phyloP scores from a whole-genome alignment of 2,797 vertebrate genomes.

The Trachurus trachurus region DNA sequence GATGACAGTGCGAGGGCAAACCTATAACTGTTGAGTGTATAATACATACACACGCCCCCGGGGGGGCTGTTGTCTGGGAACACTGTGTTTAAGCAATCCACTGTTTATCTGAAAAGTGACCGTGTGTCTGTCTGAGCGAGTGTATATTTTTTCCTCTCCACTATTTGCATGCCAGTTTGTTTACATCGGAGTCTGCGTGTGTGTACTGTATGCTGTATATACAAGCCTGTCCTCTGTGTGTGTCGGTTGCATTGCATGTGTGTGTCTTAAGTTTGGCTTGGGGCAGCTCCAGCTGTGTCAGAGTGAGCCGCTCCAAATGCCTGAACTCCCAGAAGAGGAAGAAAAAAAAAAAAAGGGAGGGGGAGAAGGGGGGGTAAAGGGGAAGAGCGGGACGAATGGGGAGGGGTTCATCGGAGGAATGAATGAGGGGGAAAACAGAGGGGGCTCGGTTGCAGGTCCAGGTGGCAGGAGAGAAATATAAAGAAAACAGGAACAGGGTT shows the following conservation, averaged over 20 bases:
- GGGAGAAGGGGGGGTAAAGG: constrained; percentile 73
- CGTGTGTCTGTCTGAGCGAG: constrained; percentile 63
- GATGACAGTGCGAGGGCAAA: constrained; percentile 40
- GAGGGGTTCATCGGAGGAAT: constrained; percentile 47
- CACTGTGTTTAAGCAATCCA: constrained; percentile 64
- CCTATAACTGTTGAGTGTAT: constrained; percentile 60
- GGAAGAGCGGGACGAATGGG: constrained; percentile 62
- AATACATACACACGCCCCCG: too few relatives aligned
- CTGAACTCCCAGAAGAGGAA: constrained; percentile 87
- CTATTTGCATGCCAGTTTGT: constrained; percentile 79
- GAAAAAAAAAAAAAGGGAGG: constrained; percentile 54
- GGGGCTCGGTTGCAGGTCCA: constrained; percentile 69
- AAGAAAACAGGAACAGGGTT: constrained; percentile 29
- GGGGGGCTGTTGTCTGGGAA: constrained; percentile 71
- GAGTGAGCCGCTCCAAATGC: constrained; percentile 89
- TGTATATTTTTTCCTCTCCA: constrained; percentile 74
- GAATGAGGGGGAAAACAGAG: constrained; percentile 64
- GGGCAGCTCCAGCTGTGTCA: constrained; percentile 90
- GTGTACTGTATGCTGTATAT: constrained; percentile 79
- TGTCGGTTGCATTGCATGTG: constrained; percentile 52
- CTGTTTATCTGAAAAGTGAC: constrained; percentile 76
- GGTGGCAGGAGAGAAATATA: constrained; percentile 62
- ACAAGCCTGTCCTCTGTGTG: constrained; percentile 70
- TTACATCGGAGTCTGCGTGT: constrained; percentile 75
- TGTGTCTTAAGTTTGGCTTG: constrained; percentile 85